Base-by-base conservation (phyloP, 2,797 vertebrate genomes). In the Ciconia nigra region DNA sequence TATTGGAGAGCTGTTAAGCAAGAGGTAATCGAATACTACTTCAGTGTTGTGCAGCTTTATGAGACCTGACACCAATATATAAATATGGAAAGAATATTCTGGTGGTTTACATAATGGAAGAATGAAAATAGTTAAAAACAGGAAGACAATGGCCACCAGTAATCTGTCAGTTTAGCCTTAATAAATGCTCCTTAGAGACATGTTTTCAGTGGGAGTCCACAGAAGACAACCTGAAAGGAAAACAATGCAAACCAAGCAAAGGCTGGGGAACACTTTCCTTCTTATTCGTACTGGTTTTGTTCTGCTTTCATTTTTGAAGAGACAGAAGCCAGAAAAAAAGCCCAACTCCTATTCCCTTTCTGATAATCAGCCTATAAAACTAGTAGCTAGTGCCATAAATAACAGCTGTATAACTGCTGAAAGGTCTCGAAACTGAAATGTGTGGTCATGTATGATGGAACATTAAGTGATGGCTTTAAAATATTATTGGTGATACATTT, bases 351-450 rank as follows among this genome's bases (percentile, higher is more conserved):
- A 90, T 85, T 94, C 74, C 41, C 39, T 59, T 95, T 91, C 35
- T 94, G 82, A 96, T 95, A 92, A 94, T 94, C 91, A 93, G 13
- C 41, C 85, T 83, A 65, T 95, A 78, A 96, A 95, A 67, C 46
- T 49, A 87, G 73, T 57, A 89, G 66, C 55, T 41, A 82, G 31
- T 82, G 66, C 78, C 61, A 81, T 95, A 95, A 97, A 91, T 95
- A 94, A 83, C 46, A 87, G 31, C 59, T 73, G 22, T 52, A 51
- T 55, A 95, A 35, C 54, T 81, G 35, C n/a, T 61, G 70, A 65
- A 71, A 61, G 13, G 4, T 55, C 33, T 80, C 78, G 55, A 79
- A 74, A 41, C 52, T 59, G 81, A 87, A 93, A 81, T 66, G 24
- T 80, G 26, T 83, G 58, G 29, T 90, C 62, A 69, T 85, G 18